These are phyloP conservation scores for Malurus splendens DNA, from an alignment of 2,797 vertebrate species.

Conservation along the genomic window DNA sequence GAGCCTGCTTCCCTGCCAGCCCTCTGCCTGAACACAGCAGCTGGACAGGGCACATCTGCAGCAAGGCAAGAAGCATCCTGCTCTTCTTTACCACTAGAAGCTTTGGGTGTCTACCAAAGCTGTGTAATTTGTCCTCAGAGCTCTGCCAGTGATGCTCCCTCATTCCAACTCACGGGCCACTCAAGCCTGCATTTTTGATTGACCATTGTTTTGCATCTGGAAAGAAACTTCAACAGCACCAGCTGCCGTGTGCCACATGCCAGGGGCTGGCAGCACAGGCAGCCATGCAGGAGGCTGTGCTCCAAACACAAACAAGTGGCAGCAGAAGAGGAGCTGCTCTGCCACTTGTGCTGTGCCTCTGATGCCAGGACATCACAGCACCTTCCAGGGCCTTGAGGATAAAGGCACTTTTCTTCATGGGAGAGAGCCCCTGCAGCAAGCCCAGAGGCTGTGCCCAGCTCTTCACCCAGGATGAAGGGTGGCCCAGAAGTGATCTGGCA, in stretches of 20 bases:
- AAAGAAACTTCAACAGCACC: neutral
- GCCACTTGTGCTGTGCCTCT: neutral
- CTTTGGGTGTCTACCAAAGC: neutral
- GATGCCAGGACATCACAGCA: neutral
- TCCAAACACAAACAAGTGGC: conserved; percentile 9
- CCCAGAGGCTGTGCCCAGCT: neutral
- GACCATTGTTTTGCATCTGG: neutral
- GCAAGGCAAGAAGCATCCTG: neutral
- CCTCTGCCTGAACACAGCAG: neutral
- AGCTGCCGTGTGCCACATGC: neutral
- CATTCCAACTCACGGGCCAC: neutral
- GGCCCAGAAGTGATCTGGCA: neutral
- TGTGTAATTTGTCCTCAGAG: neutral
- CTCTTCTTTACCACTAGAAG: neutral
- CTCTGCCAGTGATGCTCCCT: neutral
- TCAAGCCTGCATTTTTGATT: neutral
- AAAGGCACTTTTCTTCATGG: neutral
- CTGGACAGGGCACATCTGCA: neutral
- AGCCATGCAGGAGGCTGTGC: neutral
- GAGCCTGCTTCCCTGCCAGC: neutral
- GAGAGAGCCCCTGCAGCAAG: neutral
- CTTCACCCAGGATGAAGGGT: neutral
- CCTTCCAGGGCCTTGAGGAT: neutral
- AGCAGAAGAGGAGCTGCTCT: neutral
- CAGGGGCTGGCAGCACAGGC: neutral